Evolutionary conservation across 2,888 invertebrate species (phyloP).

Genomic region (Patella pellucida): DNA sequence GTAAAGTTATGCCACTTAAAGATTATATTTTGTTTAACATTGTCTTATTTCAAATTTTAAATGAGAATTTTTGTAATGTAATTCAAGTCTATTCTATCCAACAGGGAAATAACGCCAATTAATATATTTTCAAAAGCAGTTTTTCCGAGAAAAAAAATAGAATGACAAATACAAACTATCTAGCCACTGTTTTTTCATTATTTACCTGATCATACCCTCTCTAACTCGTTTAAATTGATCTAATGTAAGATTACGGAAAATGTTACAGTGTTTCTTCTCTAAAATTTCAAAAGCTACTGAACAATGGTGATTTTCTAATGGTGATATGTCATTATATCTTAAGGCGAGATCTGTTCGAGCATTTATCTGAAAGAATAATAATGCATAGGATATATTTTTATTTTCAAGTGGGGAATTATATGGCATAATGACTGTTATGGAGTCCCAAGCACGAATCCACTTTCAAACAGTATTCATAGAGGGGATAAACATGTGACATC

Average conservation of each 20-base stretch:
- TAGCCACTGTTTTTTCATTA: background rate
- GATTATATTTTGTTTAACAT: no score
- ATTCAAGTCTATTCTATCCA: no score
- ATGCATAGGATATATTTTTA: background rate
- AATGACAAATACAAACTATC: background rate
- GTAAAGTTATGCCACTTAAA: no score
- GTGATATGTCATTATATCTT: slow-evolving; percentile 70
- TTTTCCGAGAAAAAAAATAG: slow-evolving; percentile 6
- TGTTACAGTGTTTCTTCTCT: slow-evolving; percentile 61
- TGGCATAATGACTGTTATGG: no score
- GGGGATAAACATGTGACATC: no score
- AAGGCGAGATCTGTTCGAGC: slow-evolving; percentile 70
- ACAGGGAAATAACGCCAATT: no score
- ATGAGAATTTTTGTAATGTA: no score
- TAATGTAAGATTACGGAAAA: slow-evolving; percentile 55
- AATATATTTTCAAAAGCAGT: background rate
- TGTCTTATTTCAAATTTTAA: no score
- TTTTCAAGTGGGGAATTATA: no score
- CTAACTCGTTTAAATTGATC: slow-evolving; percentile 76
- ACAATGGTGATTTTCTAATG: slow-evolving; percentile 71
- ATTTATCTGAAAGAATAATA: slow-evolving; percentile 62
- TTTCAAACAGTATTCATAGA: no score
- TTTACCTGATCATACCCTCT: slow-evolving; percentile 80
- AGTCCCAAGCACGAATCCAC: no score
- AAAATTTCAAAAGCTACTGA: slow-evolving; percentile 69